Conservation (phyloP, 1,140 invertebrate species). For the Macrosteles quadrilineatus region DNA sequence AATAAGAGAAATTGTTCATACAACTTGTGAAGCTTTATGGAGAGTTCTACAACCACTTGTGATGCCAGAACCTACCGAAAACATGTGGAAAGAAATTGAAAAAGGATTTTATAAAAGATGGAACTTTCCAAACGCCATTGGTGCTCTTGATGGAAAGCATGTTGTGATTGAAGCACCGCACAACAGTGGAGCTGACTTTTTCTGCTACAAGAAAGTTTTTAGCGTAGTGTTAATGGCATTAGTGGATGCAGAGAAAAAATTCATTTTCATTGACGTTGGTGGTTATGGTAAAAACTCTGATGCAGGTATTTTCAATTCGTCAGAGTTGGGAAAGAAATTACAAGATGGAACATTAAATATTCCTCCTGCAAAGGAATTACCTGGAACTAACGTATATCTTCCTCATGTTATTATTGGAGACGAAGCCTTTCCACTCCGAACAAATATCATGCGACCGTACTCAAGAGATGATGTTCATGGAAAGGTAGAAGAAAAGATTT, state of each 20-base stretch:
- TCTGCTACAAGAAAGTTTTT: constrained; percentile 54
- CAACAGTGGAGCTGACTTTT: constrained; percentile 49
- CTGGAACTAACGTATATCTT: constrained; percentile 39
- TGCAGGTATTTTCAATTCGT: constrained; percentile 44
- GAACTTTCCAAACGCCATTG: too few relatives aligned
- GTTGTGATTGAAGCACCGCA: constrained; percentile 48
- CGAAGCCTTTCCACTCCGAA: constrained; percentile 49
- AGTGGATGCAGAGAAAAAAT: constrained; percentile 53
- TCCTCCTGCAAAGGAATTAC: constrained; percentile 33
- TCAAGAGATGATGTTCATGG: constrained; percentile 10
- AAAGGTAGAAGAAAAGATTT: constrained; percentile 40
- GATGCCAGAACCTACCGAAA: constrained; percentile 37
- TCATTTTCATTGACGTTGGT: constrained; percentile 53
- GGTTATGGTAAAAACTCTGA: constrained; percentile 50
- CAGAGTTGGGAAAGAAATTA: constrained; percentile 43
- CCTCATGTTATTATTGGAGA: constrained; percentile 45
- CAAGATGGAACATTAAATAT: constrained; percentile 39
- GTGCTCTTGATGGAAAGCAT: constrained; percentile 55
- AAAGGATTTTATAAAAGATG: constrained; percentile 41
- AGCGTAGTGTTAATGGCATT: constrained; percentile 54
- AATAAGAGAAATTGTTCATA: constrained; percentile 10
- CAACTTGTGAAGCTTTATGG: constrained; percentile 5
- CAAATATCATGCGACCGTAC: constrained; percentile 44
- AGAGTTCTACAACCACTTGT: constrained; percentile 6
- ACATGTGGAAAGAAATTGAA: constrained; percentile 41